A percentile compares a stretch with the other conserved stretches of the same genome.
phyloP scores from a whole-genome alignment of 1,140 invertebrate genomes.

The Drosophila persimilis region DNA sequence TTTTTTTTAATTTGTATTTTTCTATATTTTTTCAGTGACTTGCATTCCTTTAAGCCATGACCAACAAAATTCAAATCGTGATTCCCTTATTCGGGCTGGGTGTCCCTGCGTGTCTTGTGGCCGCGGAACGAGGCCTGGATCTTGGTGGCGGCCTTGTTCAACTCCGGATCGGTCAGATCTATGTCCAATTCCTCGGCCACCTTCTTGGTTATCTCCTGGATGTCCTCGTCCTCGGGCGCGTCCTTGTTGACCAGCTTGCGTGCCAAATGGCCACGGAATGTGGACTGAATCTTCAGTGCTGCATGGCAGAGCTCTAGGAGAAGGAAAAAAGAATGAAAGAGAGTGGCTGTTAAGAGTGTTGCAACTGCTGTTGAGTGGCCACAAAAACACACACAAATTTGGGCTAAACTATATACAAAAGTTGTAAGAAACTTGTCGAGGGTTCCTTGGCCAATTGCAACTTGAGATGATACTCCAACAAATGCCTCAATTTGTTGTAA shows the following conservation, averaged over 20 bases:
- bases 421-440: slow-evolving; percentile 15
- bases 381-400: slow-evolving; percentile 14
- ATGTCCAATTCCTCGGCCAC: slow-evolving; percentile 89
- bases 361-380: slow-evolving; percentile 44
- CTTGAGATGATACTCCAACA: slow-evolving; percentile 48
- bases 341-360: slow-evolving; percentile 35
- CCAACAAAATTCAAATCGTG: slow-evolving; percentile 58
- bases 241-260: slow-evolving; percentile 87
- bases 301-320: slow-evolving; percentile 92
- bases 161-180: slow-evolving; percentile 92
- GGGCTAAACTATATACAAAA: neutral
- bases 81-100: slow-evolving; percentile 61
- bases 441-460: slow-evolving; percentile 43
- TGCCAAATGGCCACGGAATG: slow-evolving; percentile 95
- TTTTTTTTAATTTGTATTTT: slow-evolving; percentile 31
- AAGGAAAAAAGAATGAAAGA: neutral
- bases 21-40: slow-evolving; percentile 40
- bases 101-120: slow-evolving; percentile 93
- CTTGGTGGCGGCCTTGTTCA: slow-evolving; percentile 95
- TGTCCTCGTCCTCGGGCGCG: slow-evolving; percentile 83
- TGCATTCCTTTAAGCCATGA: slow-evolving; percentile 33
- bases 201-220: slow-evolving; percentile 83
- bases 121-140: slow-evolving; percentile 97
- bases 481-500: slow-evolving; percentile 34
- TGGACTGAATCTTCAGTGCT: slow-evolving; percentile 96